These are phyloP conservation scores for Phataginus tetradactyla DNA, from an alignment of 2,797 vertebrate genomes.

Conservation along the genomic window DNA sequence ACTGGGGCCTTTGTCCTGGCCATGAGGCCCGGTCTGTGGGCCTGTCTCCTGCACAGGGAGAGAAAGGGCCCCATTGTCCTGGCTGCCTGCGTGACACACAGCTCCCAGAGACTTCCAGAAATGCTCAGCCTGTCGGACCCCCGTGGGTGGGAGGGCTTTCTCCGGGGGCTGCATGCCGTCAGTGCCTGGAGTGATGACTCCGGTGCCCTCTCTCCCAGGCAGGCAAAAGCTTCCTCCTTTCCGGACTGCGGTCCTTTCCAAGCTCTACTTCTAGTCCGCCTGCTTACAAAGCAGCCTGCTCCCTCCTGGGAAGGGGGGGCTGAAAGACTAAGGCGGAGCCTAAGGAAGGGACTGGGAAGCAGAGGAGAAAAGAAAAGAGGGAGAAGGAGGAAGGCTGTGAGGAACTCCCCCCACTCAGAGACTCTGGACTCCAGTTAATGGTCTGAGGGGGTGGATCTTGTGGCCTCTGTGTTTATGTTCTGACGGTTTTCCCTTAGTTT, in stretches of 20 bases:
- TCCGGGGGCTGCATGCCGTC: background rate
- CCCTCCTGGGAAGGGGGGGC: background rate
- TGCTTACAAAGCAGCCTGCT: background rate
- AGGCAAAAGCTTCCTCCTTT: background rate
- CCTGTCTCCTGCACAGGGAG: background rate
- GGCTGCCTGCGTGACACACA: slow-evolving; percentile 49
- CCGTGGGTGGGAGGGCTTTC: background rate
- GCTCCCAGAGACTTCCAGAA: slow-evolving; percentile 70
- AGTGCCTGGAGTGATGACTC: background rate
- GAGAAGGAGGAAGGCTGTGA: background rate
- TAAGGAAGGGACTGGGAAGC: background rate
- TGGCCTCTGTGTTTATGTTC: background rate
- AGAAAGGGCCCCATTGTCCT: slow-evolving; percentile 75
- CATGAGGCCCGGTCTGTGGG: slow-evolving; percentile 37
- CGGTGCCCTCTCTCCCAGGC: background rate
- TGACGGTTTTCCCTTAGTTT: background rate
- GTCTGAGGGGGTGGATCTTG: background rate
- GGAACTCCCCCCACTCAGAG: background rate
- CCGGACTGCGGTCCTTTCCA: background rate
- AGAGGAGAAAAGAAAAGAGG: background rate
- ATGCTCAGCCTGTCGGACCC: slow-evolving; percentile 47
- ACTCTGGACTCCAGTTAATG: background rate
- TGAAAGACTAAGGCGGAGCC: background rate
- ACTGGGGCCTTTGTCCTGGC: slow-evolving; percentile 69
- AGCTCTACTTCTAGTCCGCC: background rate